These are phyloP conservation scores for Irena cyanogastra DNA, from an alignment of 2,113 vertebrate genomes.

Conservation along the genomic window DNA sequence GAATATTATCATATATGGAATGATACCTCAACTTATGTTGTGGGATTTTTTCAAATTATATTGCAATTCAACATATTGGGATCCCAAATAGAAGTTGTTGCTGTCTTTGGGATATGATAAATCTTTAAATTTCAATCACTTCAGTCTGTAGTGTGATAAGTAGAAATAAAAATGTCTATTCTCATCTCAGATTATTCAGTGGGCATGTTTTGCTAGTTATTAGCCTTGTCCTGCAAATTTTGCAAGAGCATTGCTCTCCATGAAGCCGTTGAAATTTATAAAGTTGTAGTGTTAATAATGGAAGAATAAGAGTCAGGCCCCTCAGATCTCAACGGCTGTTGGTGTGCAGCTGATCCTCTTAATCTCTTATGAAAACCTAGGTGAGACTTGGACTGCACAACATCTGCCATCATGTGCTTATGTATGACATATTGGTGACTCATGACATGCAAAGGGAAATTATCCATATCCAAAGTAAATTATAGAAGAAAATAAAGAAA, in stretches of 20 bases:
- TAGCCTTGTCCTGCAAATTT: not conserved
- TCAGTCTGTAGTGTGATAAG: not conserved
- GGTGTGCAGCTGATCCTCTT: not conserved
- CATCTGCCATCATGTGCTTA: not conserved
- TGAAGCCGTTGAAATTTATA: not conserved
- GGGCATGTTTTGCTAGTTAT: not conserved
- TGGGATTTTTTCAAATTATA: accelerated
- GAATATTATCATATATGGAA: not conserved
- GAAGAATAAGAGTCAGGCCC: not conserved
- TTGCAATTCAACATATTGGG: not conserved
- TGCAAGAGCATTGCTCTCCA: not conserved
- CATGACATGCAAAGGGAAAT: not conserved
- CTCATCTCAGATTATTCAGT: not conserved
- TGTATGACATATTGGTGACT: too few relatives aligned
- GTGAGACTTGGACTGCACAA: not conserved
- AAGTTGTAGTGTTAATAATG: not conserved
- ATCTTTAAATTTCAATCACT: not conserved
- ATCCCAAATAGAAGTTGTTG: not conserved
- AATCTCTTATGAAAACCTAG: not conserved
- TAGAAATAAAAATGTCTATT: not conserved
- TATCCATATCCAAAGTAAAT: not conserved
- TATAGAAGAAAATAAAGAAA: not conserved
- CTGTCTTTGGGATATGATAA: not conserved
- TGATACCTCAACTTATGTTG: not conserved
- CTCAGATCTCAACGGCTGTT: not conserved